These are phyloP conservation scores for Miniopterus natalensis DNA, from an alignment of 2,113 vertebrate genomes.

Conservation along the genomic window DNA sequence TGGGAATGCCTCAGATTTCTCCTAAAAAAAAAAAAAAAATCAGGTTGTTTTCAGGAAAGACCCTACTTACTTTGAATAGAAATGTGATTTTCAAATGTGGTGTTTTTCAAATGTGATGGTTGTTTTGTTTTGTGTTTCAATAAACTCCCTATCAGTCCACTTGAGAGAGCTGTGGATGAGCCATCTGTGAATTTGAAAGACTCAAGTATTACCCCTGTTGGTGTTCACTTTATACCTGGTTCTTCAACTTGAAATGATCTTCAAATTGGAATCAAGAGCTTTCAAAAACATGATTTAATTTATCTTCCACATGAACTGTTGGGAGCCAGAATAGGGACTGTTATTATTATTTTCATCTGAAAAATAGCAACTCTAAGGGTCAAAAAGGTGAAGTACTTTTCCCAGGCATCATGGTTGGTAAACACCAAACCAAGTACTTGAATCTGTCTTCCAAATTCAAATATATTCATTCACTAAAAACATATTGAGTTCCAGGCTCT, in stretches of 20 bases:
- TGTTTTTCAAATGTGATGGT: neutral
- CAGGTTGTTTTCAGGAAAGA: neutral
- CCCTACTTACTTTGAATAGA: neutral
- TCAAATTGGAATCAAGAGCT: neutral
- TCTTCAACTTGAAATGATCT: neutral
- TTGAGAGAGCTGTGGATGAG: neutral
- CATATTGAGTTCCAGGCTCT: neutral
- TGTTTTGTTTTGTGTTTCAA: slow-evolving; percentile 22
- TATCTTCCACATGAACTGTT: neutral
- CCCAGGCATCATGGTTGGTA: slow-evolving; percentile 12
- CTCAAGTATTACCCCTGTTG: neutral
- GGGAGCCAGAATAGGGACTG: neutral
- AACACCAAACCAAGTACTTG: neutral
- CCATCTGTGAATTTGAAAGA: neutral
- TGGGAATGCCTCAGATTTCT: neutral
- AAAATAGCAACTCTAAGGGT: slow-evolving; percentile 14
- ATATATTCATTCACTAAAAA: slow-evolving; percentile 43
- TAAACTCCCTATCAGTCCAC: neutral
- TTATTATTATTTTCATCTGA: slow-evolving; percentile 45
- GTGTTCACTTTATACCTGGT: neutral
- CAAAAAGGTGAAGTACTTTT: slow-evolving; percentile 27
- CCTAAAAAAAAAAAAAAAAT: neutral
- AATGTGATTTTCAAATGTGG: neutral
- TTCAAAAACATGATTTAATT: slow-evolving; percentile 43
- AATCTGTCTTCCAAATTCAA: slow-evolving; percentile 33